A percentile compares a stretch with the other conserved stretches of the same genome.
Conservation (phyloP, 2,888 invertebrate species). For the Nymphalis polychloros region DNA sequence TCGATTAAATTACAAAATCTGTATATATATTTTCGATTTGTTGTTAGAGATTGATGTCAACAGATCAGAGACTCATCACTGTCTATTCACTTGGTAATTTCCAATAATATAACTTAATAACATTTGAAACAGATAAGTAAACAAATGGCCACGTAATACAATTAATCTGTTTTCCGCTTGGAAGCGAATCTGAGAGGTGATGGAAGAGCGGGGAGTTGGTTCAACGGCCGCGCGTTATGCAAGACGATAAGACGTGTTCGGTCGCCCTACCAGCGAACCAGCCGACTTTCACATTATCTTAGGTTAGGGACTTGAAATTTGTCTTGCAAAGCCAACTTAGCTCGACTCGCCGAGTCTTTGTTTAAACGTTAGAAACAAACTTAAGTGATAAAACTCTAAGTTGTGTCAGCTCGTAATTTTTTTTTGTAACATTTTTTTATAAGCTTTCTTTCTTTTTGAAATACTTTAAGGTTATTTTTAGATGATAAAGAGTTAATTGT, state of each 20-base stretch:
- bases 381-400: background rate
- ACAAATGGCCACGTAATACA: constrained; percentile 13
- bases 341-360: background rate
- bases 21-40: too few relatives aligned
- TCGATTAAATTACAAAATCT: too few relatives aligned
- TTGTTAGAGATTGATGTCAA: too few relatives aligned
- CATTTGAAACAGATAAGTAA: constrained; percentile 5
- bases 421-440: too few relatives aligned
- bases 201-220: constrained; percentile 38
- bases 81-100: too few relatives aligned
- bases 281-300: constrained; percentile 41
- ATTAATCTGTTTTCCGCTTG: constrained; percentile 23
- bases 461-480: too few relatives aligned
- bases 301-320: constrained; percentile 41
- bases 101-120: background rate
- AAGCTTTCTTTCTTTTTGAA: too few relatives aligned
- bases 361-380: background rate
- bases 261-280: constrained; percentile 16
- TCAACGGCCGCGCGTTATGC: constrained; percentile 45
- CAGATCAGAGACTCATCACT: too few relatives aligned
- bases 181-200: constrained; percentile 29
- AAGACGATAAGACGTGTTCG: constrained; percentile 39
- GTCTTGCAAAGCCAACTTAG: constrained; percentile 4
- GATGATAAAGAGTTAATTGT: too few relatives aligned
- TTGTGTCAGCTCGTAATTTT: too few relatives aligned